phyloP scores from a whole-genome alignment of 2,797 vertebrate species.

The Prunella strophiata region DNA sequence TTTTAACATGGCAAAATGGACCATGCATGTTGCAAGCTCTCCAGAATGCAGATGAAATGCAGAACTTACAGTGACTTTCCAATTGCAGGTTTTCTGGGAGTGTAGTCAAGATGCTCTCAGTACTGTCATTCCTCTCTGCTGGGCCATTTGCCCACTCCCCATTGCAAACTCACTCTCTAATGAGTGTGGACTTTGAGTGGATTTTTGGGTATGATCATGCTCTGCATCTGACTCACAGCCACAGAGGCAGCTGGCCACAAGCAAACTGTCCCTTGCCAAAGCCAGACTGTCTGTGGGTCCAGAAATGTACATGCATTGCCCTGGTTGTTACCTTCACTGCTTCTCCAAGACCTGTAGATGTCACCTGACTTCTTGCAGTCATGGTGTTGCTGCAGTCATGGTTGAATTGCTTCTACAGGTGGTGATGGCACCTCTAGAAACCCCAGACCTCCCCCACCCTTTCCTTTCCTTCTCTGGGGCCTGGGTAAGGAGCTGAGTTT shows the following conservation, averaged over 20 bases:
- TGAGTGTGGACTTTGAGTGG: not conserved
- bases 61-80: not conserved
- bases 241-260: not conserved
- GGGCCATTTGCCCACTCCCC: not conserved
- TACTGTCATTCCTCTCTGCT: not conserved
- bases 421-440: not conserved
- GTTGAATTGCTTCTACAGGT: not conserved
- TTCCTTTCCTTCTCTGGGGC: not conserved
- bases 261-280: not conserved
- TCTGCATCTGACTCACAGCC: not conserved
- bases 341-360: not conserved
- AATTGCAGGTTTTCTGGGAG: not conserved
- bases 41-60: not conserved
- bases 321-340: not conserved
- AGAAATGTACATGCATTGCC: not conserved
- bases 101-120: accelerated
- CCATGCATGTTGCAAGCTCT: not conserved
- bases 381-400: not conserved
- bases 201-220: not conserved
- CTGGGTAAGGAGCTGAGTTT: not conserved
- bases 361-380: not conserved
- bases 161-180: not conserved
- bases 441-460: not conserved
- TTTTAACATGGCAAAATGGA: not conserved
- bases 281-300: not conserved